These are phyloP conservation scores for Heliothis peltigera DNA, from an alignment of 2,888 invertebrate genomes.

Conservation along the genomic window DNA sequence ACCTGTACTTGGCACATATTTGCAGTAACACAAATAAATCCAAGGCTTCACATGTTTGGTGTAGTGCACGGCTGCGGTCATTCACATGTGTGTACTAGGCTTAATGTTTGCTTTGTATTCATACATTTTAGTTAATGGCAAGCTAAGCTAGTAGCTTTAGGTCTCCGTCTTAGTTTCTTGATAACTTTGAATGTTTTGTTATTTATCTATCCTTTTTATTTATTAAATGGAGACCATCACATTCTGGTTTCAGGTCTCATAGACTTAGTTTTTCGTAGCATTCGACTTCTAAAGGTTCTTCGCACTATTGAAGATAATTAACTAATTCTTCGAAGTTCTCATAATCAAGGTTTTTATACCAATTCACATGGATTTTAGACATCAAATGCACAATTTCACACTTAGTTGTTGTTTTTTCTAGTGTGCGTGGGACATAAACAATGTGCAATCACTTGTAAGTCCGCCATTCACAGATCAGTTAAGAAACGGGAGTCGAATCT, in stretches of 20 bases:
- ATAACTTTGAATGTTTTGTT: not conserved
- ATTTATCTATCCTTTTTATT: too few relatives aligned
- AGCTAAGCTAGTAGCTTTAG: too few relatives aligned
- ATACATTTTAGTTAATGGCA: slow-evolving; percentile 14
- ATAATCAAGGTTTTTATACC: not conserved
- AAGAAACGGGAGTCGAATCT: slow-evolving; percentile 20
- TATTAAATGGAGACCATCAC: too few relatives aligned
- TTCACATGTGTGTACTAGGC: slow-evolving; percentile 35
- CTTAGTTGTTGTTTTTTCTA: slow-evolving; percentile 1
- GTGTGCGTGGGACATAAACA: slow-evolving; percentile 24
- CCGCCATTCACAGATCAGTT: slow-evolving; percentile 18
- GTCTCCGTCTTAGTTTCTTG: not conserved
- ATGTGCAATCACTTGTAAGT: slow-evolving; percentile 26
- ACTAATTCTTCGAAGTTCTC: not conserved
- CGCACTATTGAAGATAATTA: not conserved
- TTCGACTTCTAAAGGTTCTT: too few relatives aligned
- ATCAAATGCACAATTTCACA: slow-evolving; percentile 27
- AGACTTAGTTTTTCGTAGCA: too few relatives aligned
- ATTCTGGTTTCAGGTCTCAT: too few relatives aligned
- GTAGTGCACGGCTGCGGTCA: slow-evolving; percentile 23
- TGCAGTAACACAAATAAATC: slow-evolving; percentile 42
- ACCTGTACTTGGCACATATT: slow-evolving; percentile 36
- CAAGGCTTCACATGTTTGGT: slow-evolving; percentile 48
- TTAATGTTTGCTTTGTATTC: slow-evolving; percentile 15
- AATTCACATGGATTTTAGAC: not conserved